These are phyloP conservation scores for Acrossocheilus wenchowensis DNA, from an alignment of 2,797 vertebrate species.

Conservation along the genomic window DNA sequence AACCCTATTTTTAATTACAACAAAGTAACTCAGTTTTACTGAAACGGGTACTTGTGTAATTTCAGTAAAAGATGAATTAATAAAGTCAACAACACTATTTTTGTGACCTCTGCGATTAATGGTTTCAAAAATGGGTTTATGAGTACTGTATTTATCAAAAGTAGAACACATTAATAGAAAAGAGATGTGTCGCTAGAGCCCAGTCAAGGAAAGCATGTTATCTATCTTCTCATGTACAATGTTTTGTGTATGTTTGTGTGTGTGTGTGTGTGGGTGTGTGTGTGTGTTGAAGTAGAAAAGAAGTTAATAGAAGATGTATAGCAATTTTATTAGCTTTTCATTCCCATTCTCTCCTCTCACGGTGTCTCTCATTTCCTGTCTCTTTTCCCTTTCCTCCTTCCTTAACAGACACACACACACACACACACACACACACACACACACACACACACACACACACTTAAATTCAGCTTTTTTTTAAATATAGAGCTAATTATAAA, in stretches of 20 bases:
- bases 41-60: not conserved
- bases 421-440: constrained; percentile 2
- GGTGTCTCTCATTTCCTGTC: not conserved
- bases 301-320: not conserved
- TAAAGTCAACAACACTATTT: not conserved
- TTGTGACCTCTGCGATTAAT: not conserved
- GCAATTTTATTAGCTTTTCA: not conserved
- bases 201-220: not conserved
- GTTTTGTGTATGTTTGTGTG: not conserved
- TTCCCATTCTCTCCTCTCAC: not conserved
- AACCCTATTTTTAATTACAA: not conserved
- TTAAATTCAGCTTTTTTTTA: not conserved
- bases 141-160: not conserved
- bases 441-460: not conserved
- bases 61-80: not conserved
- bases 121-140: not conserved
- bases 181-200: not conserved
- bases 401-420: not conserved
- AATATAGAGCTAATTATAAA: not conserved
- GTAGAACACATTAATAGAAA: not conserved
- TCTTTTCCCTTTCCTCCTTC: not conserved
- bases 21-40: not conserved
- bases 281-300: not conserved
- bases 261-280: not conserved
- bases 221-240: not conserved